Percentiles rank a stretch among this genome's conserved stretches.
These are phyloP conservation scores for Meloidogyne floridensis DNA, from an alignment of 1,140 invertebrate genomes.

Conservation along the genomic window DNA sequence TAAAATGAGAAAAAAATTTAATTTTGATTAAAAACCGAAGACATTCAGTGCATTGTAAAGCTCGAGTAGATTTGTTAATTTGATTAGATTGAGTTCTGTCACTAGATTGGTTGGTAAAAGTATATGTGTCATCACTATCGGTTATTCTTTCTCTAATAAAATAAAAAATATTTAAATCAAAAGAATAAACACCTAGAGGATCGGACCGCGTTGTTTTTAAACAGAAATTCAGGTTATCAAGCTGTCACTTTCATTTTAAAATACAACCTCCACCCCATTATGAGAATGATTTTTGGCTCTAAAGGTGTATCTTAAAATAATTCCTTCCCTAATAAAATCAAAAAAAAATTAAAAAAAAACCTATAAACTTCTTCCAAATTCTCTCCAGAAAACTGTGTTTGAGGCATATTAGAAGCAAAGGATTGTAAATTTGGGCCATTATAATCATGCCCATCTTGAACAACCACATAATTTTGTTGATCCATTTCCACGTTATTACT, in stretches of 20 bases:
- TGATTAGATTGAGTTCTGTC: background rate
- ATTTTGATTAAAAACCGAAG: background rate
- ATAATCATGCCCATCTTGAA: conserved; percentile 28
- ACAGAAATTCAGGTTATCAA: too few relatives aligned
- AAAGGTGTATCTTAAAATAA: too few relatives aligned
- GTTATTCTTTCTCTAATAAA: background rate
- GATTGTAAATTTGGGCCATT: background rate
- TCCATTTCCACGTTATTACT: background rate
- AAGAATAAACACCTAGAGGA: too few relatives aligned
- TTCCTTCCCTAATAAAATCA: background rate
- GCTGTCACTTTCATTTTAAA: too few relatives aligned
- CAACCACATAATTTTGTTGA: conserved; percentile 30
- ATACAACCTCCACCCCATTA: too few relatives aligned
- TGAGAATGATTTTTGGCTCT: too few relatives aligned
- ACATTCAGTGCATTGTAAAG: background rate
- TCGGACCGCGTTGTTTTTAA: too few relatives aligned
- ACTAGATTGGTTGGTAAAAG: background rate
- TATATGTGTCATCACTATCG: background rate
- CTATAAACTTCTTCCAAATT: conserved; percentile 33
- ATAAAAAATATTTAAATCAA: background rate
- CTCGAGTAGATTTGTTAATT: background rate
- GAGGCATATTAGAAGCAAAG: background rate
- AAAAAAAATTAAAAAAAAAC: background rate
- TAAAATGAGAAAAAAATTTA: background rate
- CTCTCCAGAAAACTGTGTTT: background rate